Base-by-base conservation (phyloP, 37 sponge, comb jelly and placozoan genomes). In the Haliclona indistincta region DNA sequence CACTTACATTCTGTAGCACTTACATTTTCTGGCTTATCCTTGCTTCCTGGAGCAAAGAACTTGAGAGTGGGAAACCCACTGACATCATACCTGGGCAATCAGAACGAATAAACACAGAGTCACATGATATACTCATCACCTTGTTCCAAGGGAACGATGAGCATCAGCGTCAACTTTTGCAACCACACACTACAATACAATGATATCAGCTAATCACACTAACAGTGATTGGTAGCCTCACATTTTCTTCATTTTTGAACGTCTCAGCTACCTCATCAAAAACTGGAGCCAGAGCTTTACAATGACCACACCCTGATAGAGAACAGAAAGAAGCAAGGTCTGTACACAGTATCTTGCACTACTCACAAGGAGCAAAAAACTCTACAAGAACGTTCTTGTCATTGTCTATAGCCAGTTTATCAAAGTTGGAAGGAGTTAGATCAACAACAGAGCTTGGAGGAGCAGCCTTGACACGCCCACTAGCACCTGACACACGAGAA, bases 321-420 rank as follows among this genome's bases (percentile, higher is more conserved):
- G 8, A 44, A 70, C 71, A 47, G 8, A 70, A 19, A 19, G 5
- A 70, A 13, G 45, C 25, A 70, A 66, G 39, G n/a, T 44, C 10
- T 22, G 26, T 4, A 29, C 58, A 72, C 73, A 54, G 4, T 53
- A 23, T 15, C 38, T 20, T 44, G 30, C 10, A 45, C 62, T 25
- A 87, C 91, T 85, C 49, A 95, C 96, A 97, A 41, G 97, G 97
- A 19, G 97, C 97, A 86, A 91, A 97, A 74, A 97, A 97, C 81
- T 97, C 97, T 26, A 97, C 97, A 13, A 97, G 82, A n/a, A 97
- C 97, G 81, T 97, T 78, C 63, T 94, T 93, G 23, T 64, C 54
- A 19, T 77, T 35, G 40, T 93, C 88, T 73, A 61, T 68, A 25
- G 88, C 94, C 56, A 97, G 70, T 29, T 10, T 20, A 43, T 97